These are phyloP conservation scores for Cichlasoma orientale DNA, from an alignment of 2,797 vertebrate genomes.

Conservation along the genomic window DNA sequence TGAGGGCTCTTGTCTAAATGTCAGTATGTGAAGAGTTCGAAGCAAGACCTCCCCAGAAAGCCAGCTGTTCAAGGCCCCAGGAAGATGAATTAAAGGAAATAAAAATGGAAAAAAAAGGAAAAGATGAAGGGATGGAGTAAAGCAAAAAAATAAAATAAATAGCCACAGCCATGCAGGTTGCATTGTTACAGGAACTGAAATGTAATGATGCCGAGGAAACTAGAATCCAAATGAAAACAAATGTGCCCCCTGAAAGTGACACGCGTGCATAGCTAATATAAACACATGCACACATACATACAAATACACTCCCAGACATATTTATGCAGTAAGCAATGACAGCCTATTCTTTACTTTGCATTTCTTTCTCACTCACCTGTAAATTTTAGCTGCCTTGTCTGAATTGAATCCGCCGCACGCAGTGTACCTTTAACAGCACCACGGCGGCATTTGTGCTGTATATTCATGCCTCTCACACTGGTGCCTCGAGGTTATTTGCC, in stretches of 20 bases:
- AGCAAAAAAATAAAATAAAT: too few relatives aligned
- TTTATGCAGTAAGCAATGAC: constrained; percentile 40
- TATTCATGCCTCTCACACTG: not conserved
- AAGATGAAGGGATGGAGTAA: not conserved
- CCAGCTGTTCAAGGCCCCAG: not conserved
- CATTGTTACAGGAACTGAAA: constrained; percentile 48
- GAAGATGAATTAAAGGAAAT: constrained; percentile 2
- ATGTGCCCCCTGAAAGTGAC: constrained; percentile 65
- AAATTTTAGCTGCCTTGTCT: constrained; percentile 45
- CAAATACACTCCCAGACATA: not conserved
- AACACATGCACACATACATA: constrained; percentile 4
- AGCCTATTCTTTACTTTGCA: constrained; percentile 37
- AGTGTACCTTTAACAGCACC: constrained; percentile 34
- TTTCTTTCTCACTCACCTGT: constrained; percentile 57
- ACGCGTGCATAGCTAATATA: constrained; percentile 37
- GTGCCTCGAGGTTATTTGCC: constrained; percentile 32
- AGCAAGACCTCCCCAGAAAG: not conserved
- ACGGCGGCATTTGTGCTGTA: constrained; percentile 13
- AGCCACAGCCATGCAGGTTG: constrained; percentile 14
- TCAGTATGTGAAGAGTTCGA: not conserved
- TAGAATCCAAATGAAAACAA: constrained; percentile 79
- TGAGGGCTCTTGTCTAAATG: not conserved
- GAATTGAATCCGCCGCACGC: constrained; percentile 52
- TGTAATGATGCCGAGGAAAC: constrained; percentile 65
- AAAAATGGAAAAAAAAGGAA: constrained; percentile 7